A percentile compares a stretch with the other conserved stretches of the same genome.
phyloP scores from a whole-genome alignment of 2,113 vertebrate species.

The Stictonetta naevosa region DNA sequence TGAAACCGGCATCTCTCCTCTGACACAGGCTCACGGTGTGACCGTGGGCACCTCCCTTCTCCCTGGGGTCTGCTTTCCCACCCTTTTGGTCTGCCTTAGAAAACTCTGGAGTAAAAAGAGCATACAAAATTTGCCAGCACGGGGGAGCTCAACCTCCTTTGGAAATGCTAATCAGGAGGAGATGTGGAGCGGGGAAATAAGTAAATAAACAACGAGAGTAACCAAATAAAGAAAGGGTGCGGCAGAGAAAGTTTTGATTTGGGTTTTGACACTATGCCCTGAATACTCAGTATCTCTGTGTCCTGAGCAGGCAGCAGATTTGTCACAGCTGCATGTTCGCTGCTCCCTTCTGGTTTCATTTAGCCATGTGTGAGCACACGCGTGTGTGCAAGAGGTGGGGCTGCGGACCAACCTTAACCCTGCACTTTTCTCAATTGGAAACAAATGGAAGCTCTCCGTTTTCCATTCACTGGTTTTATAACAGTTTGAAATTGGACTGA shows the following conservation, averaged over 20 bases:
- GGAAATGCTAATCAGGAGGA: neutral
- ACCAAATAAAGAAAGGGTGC: neutral
- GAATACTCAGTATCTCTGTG: neutral
- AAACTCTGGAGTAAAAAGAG: neutral
- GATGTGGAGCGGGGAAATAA: neutral
- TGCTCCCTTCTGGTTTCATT: neutral
- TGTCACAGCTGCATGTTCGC: neutral
- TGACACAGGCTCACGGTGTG: neutral
- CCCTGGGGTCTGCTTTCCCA: neutral
- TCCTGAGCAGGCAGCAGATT: neutral
- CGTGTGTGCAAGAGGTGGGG: neutral
- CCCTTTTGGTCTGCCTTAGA: too few relatives aligned
- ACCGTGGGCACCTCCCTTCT: neutral
- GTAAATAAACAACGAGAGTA: neutral
- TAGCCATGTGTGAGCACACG: neutral
- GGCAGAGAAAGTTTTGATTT: neutral
- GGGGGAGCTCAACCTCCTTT: neutral
- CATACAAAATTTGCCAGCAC: neutral
- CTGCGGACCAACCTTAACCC: neutral
- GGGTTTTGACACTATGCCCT: neutral
- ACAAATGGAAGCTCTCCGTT: neutral
- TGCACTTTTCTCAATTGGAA: conserved; percentile 26
- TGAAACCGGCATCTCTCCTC: neutral
- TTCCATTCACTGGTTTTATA: conserved; percentile 44
- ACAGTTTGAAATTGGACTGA: conserved; percentile 21